A percentile compares a stretch with the other conserved stretches of the same genome.
Evolutionary conservation across 2,888 invertebrate species (phyloP).

Genomic region (Cephus spinipes): DNA sequence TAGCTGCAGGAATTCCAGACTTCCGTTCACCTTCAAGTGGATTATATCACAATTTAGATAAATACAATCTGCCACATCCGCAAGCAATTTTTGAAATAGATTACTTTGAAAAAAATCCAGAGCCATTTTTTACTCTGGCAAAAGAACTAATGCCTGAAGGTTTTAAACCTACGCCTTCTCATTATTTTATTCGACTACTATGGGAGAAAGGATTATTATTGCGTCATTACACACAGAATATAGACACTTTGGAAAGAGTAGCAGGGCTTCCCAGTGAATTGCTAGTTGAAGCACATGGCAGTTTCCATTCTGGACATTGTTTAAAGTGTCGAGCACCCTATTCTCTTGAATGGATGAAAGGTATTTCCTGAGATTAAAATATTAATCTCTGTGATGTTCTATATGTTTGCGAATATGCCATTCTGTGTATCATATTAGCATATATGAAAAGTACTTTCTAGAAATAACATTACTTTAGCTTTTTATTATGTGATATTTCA

Average conservation of each 20-base stretch:
- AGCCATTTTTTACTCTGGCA: conserved; percentile 92
- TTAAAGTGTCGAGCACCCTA: conserved; percentile 80
- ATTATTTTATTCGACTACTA: conserved; percentile 90
- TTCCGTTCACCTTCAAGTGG: conserved; percentile 94
- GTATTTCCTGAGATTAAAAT: conserved; percentile 60
- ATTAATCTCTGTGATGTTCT: background rate
- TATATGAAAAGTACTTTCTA: background rate
- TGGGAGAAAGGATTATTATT: conserved; percentile 83
- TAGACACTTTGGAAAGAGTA: conserved; percentile 91
- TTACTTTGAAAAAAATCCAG: conserved; percentile 88
- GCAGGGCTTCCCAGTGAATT: conserved; percentile 87
- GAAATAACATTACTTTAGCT: conserved; percentile 4
- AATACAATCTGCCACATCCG: conserved; percentile 92
- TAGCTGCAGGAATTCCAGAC: conserved; percentile 96
- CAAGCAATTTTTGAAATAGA: conserved; percentile 92
- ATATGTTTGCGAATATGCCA: no score
- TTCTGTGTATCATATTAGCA: background rate
- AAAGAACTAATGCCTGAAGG: conserved; percentile 90
- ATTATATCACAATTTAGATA: conserved; percentile 89
- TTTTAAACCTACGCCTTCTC: conserved; percentile 89
- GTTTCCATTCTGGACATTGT: conserved; percentile 90
- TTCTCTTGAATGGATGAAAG: conserved; percentile 87
- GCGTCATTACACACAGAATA: conserved; percentile 90
- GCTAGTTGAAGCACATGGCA: conserved; percentile 95
- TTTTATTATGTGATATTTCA: conserved; percentile 1